phyloP scores from a whole-genome alignment of 2,888 invertebrate genomes.

The Neelides folsomi region DNA sequence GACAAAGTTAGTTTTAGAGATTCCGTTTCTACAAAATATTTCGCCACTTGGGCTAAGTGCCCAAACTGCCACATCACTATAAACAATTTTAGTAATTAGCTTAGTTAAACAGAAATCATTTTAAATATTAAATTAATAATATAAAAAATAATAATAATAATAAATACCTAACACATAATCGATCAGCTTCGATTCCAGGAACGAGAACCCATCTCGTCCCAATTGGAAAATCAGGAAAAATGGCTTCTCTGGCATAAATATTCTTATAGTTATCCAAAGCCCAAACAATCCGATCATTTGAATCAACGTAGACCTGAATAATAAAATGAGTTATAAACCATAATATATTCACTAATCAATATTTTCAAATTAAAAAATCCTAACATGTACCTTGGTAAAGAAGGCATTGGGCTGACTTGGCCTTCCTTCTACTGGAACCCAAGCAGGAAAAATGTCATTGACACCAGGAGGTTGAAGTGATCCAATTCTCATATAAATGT shows the following conservation, averaged over 20 bases:
- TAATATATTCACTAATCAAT: conserved; percentile 1
- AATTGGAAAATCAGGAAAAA: conserved; percentile 41
- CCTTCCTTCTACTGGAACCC: conserved; percentile 39
- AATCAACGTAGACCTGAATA: conserved; percentile 38
- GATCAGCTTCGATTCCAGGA: conserved; percentile 39
- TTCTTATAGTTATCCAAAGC: conserved; percentile 41
- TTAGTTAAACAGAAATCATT: not conserved
- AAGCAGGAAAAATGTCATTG: conserved; percentile 40
- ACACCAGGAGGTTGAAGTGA: conserved; percentile 38
- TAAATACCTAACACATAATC: conserved; percentile 38
- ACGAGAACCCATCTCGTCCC: conserved; percentile 44
- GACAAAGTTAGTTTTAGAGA: conserved; percentile 39
- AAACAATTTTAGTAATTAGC: too few species aligned
- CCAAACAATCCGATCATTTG: conserved; percentile 40
- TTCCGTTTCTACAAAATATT: conserved; percentile 40
- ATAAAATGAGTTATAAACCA: conserved; percentile 4
- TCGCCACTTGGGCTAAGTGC: conserved; percentile 38
- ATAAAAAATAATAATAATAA: too few species aligned
- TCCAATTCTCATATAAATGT: conserved; percentile 41
- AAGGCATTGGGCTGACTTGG: conserved; percentile 33
- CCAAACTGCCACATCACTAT: conserved; percentile 40
- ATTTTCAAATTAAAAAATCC: too few species aligned
- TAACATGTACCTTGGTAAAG: conserved; percentile 37
- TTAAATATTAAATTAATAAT: conserved; percentile 4
- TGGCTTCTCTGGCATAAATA: conserved; percentile 41